Evolutionary conservation across 1,140 invertebrate species (phyloP).

Genomic region (Cyclargus thomasi): DNA sequence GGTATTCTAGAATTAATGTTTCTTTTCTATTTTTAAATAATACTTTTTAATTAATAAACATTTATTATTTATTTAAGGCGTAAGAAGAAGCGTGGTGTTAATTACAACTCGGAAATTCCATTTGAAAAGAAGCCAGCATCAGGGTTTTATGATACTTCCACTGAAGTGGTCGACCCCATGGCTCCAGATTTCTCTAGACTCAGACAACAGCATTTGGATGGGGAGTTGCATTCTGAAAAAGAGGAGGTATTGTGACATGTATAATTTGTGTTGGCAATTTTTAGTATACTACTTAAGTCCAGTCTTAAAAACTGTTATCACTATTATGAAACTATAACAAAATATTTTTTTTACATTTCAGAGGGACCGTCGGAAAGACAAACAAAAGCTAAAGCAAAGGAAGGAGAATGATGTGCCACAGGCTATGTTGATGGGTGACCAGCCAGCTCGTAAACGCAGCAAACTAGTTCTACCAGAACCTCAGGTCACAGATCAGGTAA

Average conservation of each 20-base stretch:
- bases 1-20: constrained; percentile 33
- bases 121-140: constrained; percentile 95
- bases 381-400: constrained; percentile 93
- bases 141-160: constrained; percentile 96
- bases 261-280: background rate
- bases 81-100: constrained; percentile 91
- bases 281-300: too few relatives aligned
- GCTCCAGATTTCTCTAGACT: constrained; percentile 92
- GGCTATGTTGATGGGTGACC: constrained; percentile 91
- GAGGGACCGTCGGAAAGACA: constrained; percentile 91
- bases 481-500: constrained; percentile 94
- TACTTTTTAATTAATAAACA: too few relatives aligned
- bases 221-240: constrained; percentile 90
- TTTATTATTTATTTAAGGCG: constrained; percentile 60
- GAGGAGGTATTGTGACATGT: constrained; percentile 81
- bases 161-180: constrained; percentile 90
- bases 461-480: constrained; percentile 97
- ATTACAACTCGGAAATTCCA: constrained; percentile 98
- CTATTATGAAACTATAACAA: too few relatives aligned
- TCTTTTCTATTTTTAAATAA: too few relatives aligned
- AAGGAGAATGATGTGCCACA: constrained; percentile 98
- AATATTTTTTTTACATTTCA: constrained; percentile 28
- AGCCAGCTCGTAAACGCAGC: constrained; percentile 94
- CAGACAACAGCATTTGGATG: constrained; percentile 94
- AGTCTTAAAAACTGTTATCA: too few relatives aligned